Evolutionary conservation across 2,113 vertebrate genomes (phyloP).

Genomic region (Apteryx owenii): DNA sequence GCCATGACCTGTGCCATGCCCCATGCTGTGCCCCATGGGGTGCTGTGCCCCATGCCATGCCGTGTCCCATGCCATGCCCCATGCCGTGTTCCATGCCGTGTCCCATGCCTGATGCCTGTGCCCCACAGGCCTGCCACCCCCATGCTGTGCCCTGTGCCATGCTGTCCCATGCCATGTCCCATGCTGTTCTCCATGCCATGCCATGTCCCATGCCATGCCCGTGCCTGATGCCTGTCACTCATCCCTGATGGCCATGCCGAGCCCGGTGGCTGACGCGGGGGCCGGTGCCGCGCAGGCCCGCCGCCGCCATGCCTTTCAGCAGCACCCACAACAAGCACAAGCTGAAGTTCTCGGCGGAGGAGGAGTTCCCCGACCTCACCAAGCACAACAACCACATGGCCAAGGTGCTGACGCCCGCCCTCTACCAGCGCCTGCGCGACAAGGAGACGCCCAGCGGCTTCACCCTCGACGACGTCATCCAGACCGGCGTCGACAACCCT

Average conservation of each 20-base stretch:
- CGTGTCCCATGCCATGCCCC: too few species aligned
- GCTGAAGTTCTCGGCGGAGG: slow-evolving; percentile 83
- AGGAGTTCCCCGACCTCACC: slow-evolving; percentile 88
- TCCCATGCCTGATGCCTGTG: background rate
- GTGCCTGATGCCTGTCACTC: background rate
- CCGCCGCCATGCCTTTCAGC: slow-evolving; percentile 84
- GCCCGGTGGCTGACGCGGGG: background rate
- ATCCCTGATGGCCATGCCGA: background rate
- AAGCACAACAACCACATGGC: slow-evolving; percentile 96
- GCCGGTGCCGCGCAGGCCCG: background rate
- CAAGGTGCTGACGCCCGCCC: slow-evolving; percentile 84
- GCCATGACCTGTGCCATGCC: too few species aligned
- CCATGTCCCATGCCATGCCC: background rate
- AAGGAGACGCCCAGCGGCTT: slow-evolving; percentile 93
- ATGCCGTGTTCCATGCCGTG: too few species aligned
- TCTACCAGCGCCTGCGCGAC: slow-evolving; percentile 87
- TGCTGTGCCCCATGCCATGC: too few species aligned
- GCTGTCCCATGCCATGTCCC: too few species aligned
- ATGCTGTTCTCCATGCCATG: too few species aligned
- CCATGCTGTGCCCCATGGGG: too few species aligned
- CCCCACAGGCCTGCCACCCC: background rate
- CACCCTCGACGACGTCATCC: slow-evolving; percentile 90
- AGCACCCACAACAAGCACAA: slow-evolving; percentile 92
- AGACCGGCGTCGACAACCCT: slow-evolving; percentile 80
- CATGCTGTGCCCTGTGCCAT: background rate